Evolutionary conservation across 2,113 vertebrate species (phyloP), one percentile per base, ranked within the genome.

Genomic region (Cercocebus atys): DNA sequence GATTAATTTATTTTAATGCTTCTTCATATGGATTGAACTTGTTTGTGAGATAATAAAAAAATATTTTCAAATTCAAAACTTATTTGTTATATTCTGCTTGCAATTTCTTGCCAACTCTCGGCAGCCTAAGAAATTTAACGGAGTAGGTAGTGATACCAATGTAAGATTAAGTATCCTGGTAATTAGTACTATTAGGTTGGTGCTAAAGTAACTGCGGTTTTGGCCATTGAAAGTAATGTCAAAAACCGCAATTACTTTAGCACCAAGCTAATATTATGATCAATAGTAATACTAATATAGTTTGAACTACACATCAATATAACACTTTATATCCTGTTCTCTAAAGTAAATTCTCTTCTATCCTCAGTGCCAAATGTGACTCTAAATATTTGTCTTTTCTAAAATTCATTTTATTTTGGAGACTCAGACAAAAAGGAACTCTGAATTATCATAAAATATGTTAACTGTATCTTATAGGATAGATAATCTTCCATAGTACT

Each of bases 391-490:
- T 79, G 9, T 68, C 32, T 95, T 80, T 64, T 79, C 50, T 68
- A 90, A 90, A 82, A 88, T 68, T 83, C 25, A 80, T 76, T 79
- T 87, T 93, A 95, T 81, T 79, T 79, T 86, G 50, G 45, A 2
- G 2, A 25, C 11, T 88, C 4, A 95, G 32, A 57, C 16, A 68
- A 93, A 25, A 95, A 61, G 32, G 84, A 92, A 92, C 55, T 88
- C 32, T 96, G 50, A 93, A n/a, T 90, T 97, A 86, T 38, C 92
- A 75, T 83, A 70, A 61, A 96, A 87, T 1, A 55, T 78, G 91
- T 93, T 86, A 82, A 64, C 17, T 72, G 0, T 76, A 82, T 78
- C 10, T 90, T 78, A 79, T 8, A 52, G 32, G 61, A 66, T 32
- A 64, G 22, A 86, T 85, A 89, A 59, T 59, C 17, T 93, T 88